Evolutionary conservation across 2,888 invertebrate species (phyloP).

Genomic region (Pammene aurita): DNA sequence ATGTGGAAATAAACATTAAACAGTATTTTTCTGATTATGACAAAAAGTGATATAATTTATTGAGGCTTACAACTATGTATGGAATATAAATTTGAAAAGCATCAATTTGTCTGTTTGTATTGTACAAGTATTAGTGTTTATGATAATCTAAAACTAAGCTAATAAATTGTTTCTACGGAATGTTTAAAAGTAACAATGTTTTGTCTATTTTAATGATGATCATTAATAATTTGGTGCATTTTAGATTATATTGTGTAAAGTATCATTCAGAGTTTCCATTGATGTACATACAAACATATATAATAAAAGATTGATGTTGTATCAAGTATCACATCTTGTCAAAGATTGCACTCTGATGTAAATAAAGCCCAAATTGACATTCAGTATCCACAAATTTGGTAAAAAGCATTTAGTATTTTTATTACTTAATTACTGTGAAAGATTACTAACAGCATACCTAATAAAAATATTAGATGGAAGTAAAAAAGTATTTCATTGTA

Average conservation of each 20-base stretch:
- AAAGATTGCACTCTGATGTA: conserved; percentile 64
- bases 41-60: conserved; percentile 70
- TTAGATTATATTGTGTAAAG: conserved; percentile 58
- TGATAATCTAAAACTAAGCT: conserved; percentile 27
- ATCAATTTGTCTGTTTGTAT: conserved; percentile 35
- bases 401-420: conserved; percentile 80
- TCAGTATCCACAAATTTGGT: conserved; percentile 68
- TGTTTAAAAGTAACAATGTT: conserved; percentile 40
- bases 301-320: conserved; percentile 56
- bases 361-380: conserved; percentile 67
- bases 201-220: conserved; percentile 54
- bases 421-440: conserved; percentile 73
- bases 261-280: conserved; percentile 53
- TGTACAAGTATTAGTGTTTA: conserved; percentile 27
- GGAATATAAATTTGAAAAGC: conserved; percentile 44
- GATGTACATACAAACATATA: conserved; percentile 63
- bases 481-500: conserved; percentile 36
- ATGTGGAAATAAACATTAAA: conserved; percentile 60
- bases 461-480: conserved; percentile 81
- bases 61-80: conserved; percentile 66
- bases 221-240: conserved; percentile 59
- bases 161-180: conserved; percentile 38
- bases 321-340: conserved; percentile 55
- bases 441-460: conserved; percentile 66
- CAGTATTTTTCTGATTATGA: conserved; percentile 64